Percentiles rank a stretch among this genome's conserved stretches.
phyloP scores from a whole-genome alignment of 2,888 invertebrate species.

The Xestia sexstrigata region DNA sequence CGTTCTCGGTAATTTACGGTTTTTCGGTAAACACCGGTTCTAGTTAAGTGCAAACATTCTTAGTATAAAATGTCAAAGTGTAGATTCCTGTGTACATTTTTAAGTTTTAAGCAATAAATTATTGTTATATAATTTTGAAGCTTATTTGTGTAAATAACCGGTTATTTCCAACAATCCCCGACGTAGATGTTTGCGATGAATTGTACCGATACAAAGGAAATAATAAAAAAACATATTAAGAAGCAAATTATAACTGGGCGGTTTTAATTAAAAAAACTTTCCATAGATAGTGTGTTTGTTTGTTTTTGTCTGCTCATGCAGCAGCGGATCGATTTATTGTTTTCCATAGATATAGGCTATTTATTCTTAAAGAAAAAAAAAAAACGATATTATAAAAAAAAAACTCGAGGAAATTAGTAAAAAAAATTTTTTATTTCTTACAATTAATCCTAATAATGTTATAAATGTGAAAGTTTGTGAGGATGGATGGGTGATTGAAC shows the following conservation, averaged over 20 bases:
- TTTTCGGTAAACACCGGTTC: conserved; percentile 43
- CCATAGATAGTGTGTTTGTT: not conserved
- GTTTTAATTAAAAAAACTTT: conserved; percentile 35
- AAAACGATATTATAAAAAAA: too few relatives aligned
- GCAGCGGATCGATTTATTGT: not conserved
- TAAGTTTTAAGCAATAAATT: conserved; percentile 73
- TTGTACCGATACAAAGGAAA: conserved; percentile 35
- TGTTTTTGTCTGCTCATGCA: not conserved
- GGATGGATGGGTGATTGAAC: too few relatives aligned
- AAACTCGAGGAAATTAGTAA: too few relatives aligned
- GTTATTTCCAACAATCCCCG: conserved; percentile 14
- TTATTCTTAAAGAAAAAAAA: too few relatives aligned
- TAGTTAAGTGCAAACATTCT: conserved; percentile 63
- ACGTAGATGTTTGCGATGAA: conserved; percentile 6
- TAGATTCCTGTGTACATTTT: conserved; percentile 67
- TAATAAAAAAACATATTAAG: conserved; percentile 16
- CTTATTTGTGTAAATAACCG: conserved; percentile 53
- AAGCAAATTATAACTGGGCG: conserved; percentile 19
- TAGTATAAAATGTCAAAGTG: conserved; percentile 60
- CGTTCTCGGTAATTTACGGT: conserved; percentile 25
- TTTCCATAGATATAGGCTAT: not conserved
- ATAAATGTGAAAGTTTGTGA: too few relatives aligned
- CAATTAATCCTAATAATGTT: too few relatives aligned
- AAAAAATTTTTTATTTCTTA: too few relatives aligned
- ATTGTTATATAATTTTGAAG: conserved; percentile 60